Conservation (phyloP, 2,113 vertebrate species). For the Datnioides undecimradiatus region DNA sequence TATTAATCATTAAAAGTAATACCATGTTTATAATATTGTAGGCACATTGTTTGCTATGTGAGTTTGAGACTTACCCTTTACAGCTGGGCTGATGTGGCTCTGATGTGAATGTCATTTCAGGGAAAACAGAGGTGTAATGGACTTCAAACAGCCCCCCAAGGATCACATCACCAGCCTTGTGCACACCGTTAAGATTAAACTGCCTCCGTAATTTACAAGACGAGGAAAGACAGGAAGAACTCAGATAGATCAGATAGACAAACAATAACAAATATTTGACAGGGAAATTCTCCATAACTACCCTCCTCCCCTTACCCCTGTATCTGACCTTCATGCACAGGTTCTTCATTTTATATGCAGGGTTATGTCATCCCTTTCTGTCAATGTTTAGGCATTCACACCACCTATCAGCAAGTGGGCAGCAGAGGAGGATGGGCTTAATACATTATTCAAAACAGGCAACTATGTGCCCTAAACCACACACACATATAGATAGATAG, state of each 20-base stretch:
- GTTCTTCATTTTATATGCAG: slow-evolving; percentile 41
- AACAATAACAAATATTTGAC: neutral
- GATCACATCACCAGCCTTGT: slow-evolving; percentile 59
- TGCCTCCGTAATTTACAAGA: slow-evolving; percentile 50
- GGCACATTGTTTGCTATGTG: neutral
- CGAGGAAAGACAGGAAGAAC: slow-evolving; percentile 9
- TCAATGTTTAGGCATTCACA: neutral
- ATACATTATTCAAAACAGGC: neutral
- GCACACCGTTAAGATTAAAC: slow-evolving; percentile 63
- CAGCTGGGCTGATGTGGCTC: slow-evolving; percentile 52
- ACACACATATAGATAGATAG: too few species aligned
- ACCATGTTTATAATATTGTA: neutral
- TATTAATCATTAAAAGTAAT: neutral
- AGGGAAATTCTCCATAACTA: slow-evolving; percentile 30
- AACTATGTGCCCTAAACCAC: neutral
- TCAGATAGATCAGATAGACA: neutral
- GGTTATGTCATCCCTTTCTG: neutral
- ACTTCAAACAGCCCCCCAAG: slow-evolving; percentile 66
- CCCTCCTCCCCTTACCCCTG: neutral
- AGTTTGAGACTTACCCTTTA: slow-evolving; percentile 59
- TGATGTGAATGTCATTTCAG: slow-evolving; percentile 51
- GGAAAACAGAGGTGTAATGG: slow-evolving; percentile 54
- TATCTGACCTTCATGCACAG: neutral
- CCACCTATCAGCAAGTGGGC: neutral
- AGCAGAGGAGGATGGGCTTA: neutral